These are phyloP conservation scores for Lineus longissimus DNA, from an alignment of 1,140 invertebrate species.

Conservation along the genomic window DNA sequence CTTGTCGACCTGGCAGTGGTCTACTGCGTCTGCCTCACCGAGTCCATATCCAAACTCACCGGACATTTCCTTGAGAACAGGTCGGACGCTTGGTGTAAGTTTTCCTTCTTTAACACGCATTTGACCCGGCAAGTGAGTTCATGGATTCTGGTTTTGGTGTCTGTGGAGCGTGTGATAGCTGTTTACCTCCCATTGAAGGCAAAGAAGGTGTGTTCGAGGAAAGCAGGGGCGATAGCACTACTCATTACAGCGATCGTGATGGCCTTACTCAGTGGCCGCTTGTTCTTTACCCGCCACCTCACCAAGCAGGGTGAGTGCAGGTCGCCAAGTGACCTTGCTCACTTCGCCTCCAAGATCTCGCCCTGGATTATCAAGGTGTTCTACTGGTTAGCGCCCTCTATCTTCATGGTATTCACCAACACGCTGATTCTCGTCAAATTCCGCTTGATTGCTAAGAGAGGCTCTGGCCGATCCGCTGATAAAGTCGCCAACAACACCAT, in stretches of 20 bases:
- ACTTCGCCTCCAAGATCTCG: no score
- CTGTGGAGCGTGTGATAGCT: conserved; percentile 32
- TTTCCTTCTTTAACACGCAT: conserved; percentile 36
- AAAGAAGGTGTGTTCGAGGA: conserved; percentile 24
- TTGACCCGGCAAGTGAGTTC: conserved; percentile 29
- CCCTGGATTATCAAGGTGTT: no score
- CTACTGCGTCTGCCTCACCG: conserved; percentile 31
- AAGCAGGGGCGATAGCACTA: conserved; percentile 16
- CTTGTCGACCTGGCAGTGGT: conserved; percentile 30
- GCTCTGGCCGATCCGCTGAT: no score
- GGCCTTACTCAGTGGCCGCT: neutral
- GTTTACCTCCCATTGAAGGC: conserved; percentile 29
- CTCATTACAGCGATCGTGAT: conserved; percentile 16
- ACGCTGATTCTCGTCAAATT: no score
- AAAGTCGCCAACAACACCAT: no score
- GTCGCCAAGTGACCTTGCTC: no score
- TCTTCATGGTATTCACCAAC: no score
- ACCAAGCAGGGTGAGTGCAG: no score
- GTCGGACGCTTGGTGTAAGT: conserved; percentile 28
- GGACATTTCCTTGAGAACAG: conserved; percentile 23
- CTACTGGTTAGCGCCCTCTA: no score
- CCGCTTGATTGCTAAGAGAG: no score
- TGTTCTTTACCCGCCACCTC: no score
- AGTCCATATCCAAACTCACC: conserved; percentile 28
- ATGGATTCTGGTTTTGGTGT: conserved; percentile 34